phyloP scores from a whole-genome alignment of 2,888 invertebrate genomes.

The Phaedon cochleariae region DNA sequence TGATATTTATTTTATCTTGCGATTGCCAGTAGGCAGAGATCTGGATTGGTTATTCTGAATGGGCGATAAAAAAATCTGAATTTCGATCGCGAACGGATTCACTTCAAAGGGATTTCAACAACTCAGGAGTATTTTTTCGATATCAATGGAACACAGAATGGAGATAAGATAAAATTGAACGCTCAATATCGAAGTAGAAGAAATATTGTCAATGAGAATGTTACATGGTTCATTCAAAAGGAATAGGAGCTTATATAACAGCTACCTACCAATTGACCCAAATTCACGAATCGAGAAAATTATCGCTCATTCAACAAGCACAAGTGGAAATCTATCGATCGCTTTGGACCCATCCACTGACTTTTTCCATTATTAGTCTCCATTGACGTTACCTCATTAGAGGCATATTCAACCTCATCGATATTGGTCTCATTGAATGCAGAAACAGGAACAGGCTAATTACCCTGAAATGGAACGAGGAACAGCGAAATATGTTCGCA shows the following conservation, averaged over 20 bases:
- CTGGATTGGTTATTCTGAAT: background rate
- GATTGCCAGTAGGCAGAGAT: background rate
- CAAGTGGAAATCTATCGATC: too few species aligned
- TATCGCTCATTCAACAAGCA: too few species aligned
- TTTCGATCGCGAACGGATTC: background rate
- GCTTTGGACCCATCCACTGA: too few species aligned
- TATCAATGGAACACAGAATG: background rate
- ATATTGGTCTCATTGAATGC: background rate
- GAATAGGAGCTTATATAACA: too few species aligned
- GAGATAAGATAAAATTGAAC: too few species aligned
- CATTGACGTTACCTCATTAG: background rate
- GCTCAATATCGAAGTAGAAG: too few species aligned
- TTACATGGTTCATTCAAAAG: too few species aligned
- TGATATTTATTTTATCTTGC: background rate
- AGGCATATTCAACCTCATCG: background rate
- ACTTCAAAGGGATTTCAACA: background rate
- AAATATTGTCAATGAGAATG: too few species aligned
- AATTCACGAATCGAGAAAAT: conserved; percentile 17
- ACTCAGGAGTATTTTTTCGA: background rate
- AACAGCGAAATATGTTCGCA: background rate
- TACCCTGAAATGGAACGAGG: background rate
- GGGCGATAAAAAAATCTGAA: background rate
- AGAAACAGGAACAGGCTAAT: background rate
- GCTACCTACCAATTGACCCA: too few species aligned
- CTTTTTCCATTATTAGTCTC: background rate